Evolutionary conservation across 2,113 vertebrate genomes (phyloP), one percentile per base, ranked within the genome.

Genomic region (Cavia aperea): DNA sequence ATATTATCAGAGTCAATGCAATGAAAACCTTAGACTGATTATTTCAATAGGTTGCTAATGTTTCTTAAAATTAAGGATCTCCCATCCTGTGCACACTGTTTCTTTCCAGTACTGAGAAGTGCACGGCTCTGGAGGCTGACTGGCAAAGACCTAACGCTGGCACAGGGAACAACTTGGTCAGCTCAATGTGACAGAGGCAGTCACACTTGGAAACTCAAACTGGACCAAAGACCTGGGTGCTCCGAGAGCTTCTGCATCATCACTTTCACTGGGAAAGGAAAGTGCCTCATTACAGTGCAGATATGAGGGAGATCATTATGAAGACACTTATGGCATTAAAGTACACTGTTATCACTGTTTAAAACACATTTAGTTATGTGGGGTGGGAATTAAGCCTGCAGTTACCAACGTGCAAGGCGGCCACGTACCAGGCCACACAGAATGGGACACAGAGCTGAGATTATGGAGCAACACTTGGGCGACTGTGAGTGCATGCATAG

Each of bases 1-100:
- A 75, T 91, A 94, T 91, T 90, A 94, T 78, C 92, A 77, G 79
- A 92, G 77, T 89, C 81, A 94, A 92, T 62, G 66, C 60, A 89
- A 91, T 92, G 72, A 72, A 62, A 95, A 81, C 70, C 89, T 39
- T 79, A 89, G 33, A 81, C 92, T 88, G 90, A 83, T 94, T 86
- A 88, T 26, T 90, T 86, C 73, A 60, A 77, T 19, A 26, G 33
- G 82, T 56, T 73, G 36, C 60, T 10, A 66, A 24, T 78, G 79
- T 92, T 72, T 85, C 60, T 58, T 70, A 83, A 94, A 91, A 90
- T 23, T 66, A 84, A 83, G 65, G 43, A 89, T 51, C 91, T 92
- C 58, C 70, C 43, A 87, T 91, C 29, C 23, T 13, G 88, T 56
- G 39, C n/a, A 90, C 70, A 93, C 3, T 33, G 15, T 65, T 77